Percentiles rank a stretch among this genome's conserved stretches.
phyloP scores from a whole-genome alignment of 2,888 invertebrate species.

The Ephialtes manifestator region DNA sequence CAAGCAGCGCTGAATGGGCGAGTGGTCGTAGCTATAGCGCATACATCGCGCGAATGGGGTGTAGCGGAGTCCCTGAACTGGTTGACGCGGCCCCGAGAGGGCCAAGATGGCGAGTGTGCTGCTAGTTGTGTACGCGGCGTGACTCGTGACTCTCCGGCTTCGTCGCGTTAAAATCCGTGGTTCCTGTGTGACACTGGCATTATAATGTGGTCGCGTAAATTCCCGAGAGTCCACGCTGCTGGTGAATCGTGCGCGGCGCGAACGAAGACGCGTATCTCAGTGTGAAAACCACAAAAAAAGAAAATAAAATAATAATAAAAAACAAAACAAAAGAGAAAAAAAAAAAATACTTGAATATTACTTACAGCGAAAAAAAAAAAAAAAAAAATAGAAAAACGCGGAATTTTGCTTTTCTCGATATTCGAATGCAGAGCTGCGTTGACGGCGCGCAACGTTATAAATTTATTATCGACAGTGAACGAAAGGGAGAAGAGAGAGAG shows the following conservation, averaged over 20 bases:
- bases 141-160: conserved; percentile 68
- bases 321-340: background rate
- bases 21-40: conserved; percentile 9
- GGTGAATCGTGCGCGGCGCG: conserved; percentile 19
- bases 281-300: conserved; percentile 16
- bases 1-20: conserved; percentile 4
- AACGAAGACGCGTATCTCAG: conserved; percentile 34
- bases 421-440: background rate
- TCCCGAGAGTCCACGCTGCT: conserved; percentile 32
- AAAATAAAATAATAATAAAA: no score
- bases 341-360: background rate
- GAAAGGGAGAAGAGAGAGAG: conserved; percentile 11
- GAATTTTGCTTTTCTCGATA: background rate
- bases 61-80: conserved; percentile 74
- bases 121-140: conserved; percentile 77
- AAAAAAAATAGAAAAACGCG: background rate
- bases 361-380: no score
- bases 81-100: conserved; percentile 74
- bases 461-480: conserved; percentile 10
- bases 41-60: conserved; percentile 61
- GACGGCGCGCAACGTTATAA: background rate
- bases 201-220: conserved; percentile 59
- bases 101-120: conserved; percentile 83
- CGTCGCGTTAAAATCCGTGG: conserved; percentile 51
- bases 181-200: conserved; percentile 54